Percentiles rank a stretch among this genome's conserved stretches.
Conservation (phyloP, 2,797 vertebrate genomes). For the Melanotaenia boesemani region DNA sequence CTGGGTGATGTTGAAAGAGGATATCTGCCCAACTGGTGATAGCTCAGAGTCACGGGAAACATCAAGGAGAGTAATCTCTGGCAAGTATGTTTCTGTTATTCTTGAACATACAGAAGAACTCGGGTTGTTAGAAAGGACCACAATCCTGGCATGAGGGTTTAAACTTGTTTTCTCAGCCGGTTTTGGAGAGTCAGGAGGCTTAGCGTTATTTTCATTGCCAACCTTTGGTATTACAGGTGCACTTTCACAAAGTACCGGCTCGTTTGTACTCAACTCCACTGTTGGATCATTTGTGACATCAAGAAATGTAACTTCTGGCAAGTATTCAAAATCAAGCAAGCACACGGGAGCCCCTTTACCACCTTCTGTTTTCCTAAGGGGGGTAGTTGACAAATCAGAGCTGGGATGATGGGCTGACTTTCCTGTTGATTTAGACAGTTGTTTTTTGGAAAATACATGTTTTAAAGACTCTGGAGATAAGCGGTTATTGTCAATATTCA, state of each 20-base stretch:
- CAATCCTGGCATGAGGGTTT: neutral
- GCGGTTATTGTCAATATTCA: conserved; percentile 47
- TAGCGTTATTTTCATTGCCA: neutral
- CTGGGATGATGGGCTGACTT: neutral
- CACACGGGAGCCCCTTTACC: neutral
- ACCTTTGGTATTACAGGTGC: conserved; percentile 19
- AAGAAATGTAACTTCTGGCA: conserved; percentile 64
- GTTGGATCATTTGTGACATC: conserved; percentile 48
- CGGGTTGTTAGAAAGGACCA: conserved; percentile 4
- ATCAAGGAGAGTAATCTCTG: conserved; percentile 70
- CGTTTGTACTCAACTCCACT: conserved; percentile 36
- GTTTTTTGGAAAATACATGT: neutral
- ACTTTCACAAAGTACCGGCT: conserved; percentile 11
- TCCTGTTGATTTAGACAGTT: conserved; percentile 19
- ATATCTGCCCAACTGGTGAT: conserved; percentile 21
- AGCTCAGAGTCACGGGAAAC: conserved; percentile 42
- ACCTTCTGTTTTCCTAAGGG: neutral
- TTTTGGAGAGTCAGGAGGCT: conserved; percentile 1
- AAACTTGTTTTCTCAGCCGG: neutral
- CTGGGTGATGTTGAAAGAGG: conserved; percentile 10
- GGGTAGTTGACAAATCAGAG: neutral
- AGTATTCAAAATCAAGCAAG: conserved; percentile 54
- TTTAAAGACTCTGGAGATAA: conserved; percentile 26
- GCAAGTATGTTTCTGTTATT: conserved; percentile 38
- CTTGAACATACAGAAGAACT: conserved; percentile 1